These are phyloP conservation scores for Charadrius vociferus DNA, from an alignment of 2,113 vertebrate genomes.

Conservation along the genomic window DNA sequence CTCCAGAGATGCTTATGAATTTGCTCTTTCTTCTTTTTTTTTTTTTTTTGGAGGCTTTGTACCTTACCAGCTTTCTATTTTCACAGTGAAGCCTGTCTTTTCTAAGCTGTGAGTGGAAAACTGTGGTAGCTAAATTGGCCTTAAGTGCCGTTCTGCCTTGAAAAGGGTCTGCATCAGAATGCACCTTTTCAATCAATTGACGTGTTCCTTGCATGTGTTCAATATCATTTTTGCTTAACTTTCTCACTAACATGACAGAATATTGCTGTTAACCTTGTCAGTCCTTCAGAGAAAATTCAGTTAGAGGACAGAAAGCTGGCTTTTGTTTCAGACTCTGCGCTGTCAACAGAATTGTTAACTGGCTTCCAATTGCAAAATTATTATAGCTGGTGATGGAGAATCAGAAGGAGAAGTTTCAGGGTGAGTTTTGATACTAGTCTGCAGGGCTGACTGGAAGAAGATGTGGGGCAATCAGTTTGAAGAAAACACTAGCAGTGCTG, in stretches of 20 bases:
- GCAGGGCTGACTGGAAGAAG: not conserved
- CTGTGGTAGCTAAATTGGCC: not conserved
- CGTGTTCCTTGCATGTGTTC: not conserved
- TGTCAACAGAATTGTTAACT: not conserved
- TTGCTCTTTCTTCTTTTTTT: not conserved
- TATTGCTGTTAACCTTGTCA: slow-evolving; percentile 12
- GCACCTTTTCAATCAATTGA: not conserved
- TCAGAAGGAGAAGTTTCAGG: not conserved
- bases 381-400: not conserved
- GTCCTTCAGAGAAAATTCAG: not conserved
- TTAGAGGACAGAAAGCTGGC: not conserved
- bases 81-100: not conserved
- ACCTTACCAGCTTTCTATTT: not conserved
- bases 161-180: not conserved
- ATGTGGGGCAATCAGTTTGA: not conserved
- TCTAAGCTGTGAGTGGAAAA: not conserved
- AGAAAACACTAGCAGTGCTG: not conserved
- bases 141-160: not conserved
- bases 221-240: not conserved
- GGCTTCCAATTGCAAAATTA: not conserved
- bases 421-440: not conserved
- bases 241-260: not conserved
- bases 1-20: not conserved
- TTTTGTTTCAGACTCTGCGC: not conserved
- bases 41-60: not conserved